Evolutionary conservation across 2,797 vertebrate species (phyloP).

Genomic region (Decapterus maruadsi): DNA sequence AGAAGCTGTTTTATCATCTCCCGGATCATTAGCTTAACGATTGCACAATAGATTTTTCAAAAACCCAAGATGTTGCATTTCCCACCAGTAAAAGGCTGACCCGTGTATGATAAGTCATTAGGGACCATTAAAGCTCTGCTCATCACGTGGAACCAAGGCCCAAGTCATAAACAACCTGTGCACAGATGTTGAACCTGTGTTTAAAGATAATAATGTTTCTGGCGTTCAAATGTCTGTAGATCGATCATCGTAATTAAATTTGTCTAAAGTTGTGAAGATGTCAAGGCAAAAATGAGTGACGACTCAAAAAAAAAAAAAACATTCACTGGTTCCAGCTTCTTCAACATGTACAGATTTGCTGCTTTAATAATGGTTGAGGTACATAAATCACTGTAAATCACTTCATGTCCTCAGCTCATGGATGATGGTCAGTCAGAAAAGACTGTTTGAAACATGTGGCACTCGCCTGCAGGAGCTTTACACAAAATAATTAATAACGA

Average conservation of each 20-base stretch:
- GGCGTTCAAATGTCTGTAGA: not conserved
- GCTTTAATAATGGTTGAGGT: not conserved
- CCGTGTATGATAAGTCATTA: conserved; percentile 13
- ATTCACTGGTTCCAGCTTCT: not conserved
- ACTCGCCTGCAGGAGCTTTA: not conserved
- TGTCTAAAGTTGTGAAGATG: not conserved
- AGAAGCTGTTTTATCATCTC: conserved; percentile 2
- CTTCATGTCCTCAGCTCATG: not conserved
- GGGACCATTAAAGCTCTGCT: not conserved
- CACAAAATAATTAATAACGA: not conserved
- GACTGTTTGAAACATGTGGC: not conserved
- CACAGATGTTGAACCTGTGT: not conserved
- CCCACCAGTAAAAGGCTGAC: conserved; percentile 40
- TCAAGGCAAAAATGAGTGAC: not conserved
- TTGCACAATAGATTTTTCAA: conserved; percentile 34
- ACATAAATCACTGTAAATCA: not conserved
- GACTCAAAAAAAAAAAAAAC: too few relatives aligned
- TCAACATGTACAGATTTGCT: not conserved
- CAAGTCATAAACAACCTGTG: not conserved
- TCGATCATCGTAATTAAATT: not conserved
- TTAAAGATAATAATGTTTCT: not conserved
- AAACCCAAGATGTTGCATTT: conserved; percentile 33
- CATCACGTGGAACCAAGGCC: conserved; percentile 1
- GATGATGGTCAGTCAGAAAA: not conserved
- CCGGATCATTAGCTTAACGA: conserved; percentile 32